These are phyloP conservation scores for Odontothrips loti DNA, from an alignment of 2,888 invertebrate species.

Conservation along the genomic window DNA sequence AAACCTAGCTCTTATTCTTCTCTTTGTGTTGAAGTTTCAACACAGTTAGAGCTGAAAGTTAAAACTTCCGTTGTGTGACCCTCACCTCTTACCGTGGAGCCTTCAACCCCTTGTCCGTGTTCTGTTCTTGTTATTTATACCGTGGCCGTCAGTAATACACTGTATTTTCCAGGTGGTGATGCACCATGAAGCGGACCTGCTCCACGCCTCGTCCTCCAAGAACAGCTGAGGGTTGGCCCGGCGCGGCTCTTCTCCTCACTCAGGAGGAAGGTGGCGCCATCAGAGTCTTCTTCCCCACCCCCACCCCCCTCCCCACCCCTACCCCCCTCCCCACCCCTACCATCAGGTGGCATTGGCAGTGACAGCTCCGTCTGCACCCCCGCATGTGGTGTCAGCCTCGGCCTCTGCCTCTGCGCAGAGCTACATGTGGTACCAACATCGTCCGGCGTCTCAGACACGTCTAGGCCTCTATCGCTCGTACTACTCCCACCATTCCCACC, in stretches of 20 bases:
- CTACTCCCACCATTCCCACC: background rate
- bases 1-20: too few relatives aligned
- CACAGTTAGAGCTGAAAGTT: too few relatives aligned
- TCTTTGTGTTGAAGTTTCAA: too few relatives aligned
- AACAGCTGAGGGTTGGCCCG: conserved; percentile 8
- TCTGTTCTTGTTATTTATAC: too few relatives aligned
- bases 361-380: too few relatives aligned
- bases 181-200: background rate
- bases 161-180: background rate
- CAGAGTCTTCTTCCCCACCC: background rate
- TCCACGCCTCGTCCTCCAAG: background rate
- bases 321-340: background rate
- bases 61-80: too few relatives aligned
- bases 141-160: background rate
- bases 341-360: too few relatives aligned
- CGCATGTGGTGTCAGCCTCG: too few relatives aligned
- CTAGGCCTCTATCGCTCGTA: conserved; percentile 10
- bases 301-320: background rate
- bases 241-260: background rate
- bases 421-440: background rate
- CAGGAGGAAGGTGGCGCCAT: conserved; percentile 15
- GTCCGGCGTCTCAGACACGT: background rate
- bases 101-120: too few relatives aligned
- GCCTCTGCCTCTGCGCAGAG: background rate
- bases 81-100: too few relatives aligned